Evolutionary conservation across 2,888 invertebrate species (phyloP), one percentile per base, ranked within the genome.

Genomic region (Drosophila putrida): DNA sequence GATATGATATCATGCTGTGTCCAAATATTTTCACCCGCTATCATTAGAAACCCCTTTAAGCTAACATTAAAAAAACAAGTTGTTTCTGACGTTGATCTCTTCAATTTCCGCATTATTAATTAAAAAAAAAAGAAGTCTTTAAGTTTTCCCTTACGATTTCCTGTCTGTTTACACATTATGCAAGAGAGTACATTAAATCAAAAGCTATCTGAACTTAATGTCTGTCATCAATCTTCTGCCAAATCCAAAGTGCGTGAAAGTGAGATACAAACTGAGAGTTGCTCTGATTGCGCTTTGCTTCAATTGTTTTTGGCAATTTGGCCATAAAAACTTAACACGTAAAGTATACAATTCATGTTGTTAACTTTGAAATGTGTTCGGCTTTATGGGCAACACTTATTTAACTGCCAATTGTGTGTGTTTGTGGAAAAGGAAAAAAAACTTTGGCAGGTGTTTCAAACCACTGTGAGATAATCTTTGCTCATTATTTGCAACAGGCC

Each of bases 391-490:
- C 44, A 72, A 41, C 38, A 57, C 64, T 58, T 53, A 49, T 41
- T 47, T 71, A 62, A 75, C 43, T 50, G 54, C 75, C 61, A 47
- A 47, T 55, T 75, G 62, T 57, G 61, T 55, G 47, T 47, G 11
- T 33, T 5, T 28, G 31, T 54, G 31, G 15, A 25, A n/a, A 49
- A 31, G n/a, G 20, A 59, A 39, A 69, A 38, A 44, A 60, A 28
- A 47, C 44, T 31, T 71, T 62, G 54, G 15, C 15, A 67, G 68
- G 55, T 69, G 69, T 55, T 47, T 46, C 38, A 9, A 51, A 49
- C 44, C 4, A 55, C 75, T 77, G 65, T 83, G 82, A 80, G 87
- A 83, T 83, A 83, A 83, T 83, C 83, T 86, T 49, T 47, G 81
- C 81, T 86, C 82, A 86, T 83, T 86, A 85, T 82, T 82, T 82